Evolutionary conservation across 1,140 invertebrate genomes (phyloP).

Genomic region (Drosophila orosa): DNA sequence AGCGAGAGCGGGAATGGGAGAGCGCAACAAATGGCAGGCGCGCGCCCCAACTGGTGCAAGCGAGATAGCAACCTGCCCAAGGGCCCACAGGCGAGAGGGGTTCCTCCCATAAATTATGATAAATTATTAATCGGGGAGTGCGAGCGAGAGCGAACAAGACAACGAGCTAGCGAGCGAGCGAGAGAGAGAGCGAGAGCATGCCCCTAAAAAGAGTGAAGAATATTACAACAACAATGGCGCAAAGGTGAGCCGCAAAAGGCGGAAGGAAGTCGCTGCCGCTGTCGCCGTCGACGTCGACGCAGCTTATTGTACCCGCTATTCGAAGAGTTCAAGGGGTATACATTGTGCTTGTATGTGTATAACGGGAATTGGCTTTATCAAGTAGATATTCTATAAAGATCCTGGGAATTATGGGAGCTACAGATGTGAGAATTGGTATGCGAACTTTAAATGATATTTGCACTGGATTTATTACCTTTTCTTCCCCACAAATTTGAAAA

Average conservation of each 20-base stretch:
- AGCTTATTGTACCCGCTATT: conserved; percentile 9
- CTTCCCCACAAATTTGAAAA: background rate
- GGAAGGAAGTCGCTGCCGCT: conserved; percentile 66
- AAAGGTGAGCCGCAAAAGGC: conserved; percentile 70
- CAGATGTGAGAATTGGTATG: background rate
- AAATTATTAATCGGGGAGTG: conserved; percentile 78
- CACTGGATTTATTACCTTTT: background rate
- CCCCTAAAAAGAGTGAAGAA: conserved; percentile 34
- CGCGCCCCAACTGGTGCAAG: conserved; percentile 42
- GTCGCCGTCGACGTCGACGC: conserved; percentile 12
- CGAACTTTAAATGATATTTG: background rate
- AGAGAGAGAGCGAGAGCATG: conserved; percentile 26
- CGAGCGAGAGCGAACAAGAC: conserved; percentile 44
- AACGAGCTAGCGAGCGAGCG: conserved; percentile 9
- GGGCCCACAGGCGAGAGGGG: conserved; percentile 46
- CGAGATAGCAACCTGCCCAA: conserved; percentile 58
- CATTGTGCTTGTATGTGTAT: background rate
- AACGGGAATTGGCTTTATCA: conserved; percentile 4
- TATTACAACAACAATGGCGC: conserved; percentile 57
- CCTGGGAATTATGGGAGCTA: too few relatives aligned
- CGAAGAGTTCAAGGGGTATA: conserved; percentile 14
- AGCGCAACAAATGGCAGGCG: conserved; percentile 52
- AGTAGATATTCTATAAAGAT: background rate
- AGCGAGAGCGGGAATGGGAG: conserved; percentile 28
- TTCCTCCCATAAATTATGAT: conserved; percentile 84